Conservation (phyloP, 1,140 invertebrate species). For the Drosophila obscura region DNA sequence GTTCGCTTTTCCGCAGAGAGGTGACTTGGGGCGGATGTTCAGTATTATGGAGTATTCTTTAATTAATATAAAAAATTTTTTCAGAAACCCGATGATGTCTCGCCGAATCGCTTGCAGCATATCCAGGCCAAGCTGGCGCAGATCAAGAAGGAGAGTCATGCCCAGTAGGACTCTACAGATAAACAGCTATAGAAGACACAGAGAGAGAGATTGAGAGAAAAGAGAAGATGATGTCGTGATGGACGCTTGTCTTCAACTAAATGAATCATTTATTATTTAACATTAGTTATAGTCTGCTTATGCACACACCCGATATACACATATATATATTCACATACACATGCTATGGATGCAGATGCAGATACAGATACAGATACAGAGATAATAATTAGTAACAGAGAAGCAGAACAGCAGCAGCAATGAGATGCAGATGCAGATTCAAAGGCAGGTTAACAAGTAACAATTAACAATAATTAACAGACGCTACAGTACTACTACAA, state of each 20-base stretch:
- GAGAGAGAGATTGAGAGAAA: slow-evolving; percentile 8
- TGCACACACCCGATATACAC: slow-evolving; percentile 28
- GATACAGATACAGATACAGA: slow-evolving; percentile 1
- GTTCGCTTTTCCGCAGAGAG: slow-evolving; percentile 55
- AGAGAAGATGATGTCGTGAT: slow-evolving; percentile 4
- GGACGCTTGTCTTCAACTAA: slow-evolving; percentile 36
- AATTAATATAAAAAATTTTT: not conserved
- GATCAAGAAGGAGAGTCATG: slow-evolving; percentile 79
- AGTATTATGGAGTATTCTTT: slow-evolving; percentile 2
- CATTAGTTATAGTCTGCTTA: slow-evolving; percentile 63
- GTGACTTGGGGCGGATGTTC: slow-evolving; percentile 55
- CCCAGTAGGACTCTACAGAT: slow-evolving; percentile 49
- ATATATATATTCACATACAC: slow-evolving; percentile 57
- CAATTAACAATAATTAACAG: slow-evolving; percentile 72
- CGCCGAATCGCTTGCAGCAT: slow-evolving; percentile 79
- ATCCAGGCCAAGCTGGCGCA: slow-evolving; percentile 81
- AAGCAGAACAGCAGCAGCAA: slow-evolving; percentile 31
- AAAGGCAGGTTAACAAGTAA: slow-evolving; percentile 64
- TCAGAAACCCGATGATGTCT: slow-evolving; percentile 80
- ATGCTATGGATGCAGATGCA: no score
- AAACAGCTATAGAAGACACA: slow-evolving; percentile 23
- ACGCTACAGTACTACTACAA: slow-evolving; percentile 53
- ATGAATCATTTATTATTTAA: slow-evolving; percentile 71
- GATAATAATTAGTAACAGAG: slow-evolving; percentile 64
- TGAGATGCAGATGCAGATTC: slow-evolving; percentile 26